Evolutionary conservation across 2,797 vertebrate genomes (phyloP).

Genomic region (Pelochelys cantorii): DNA sequence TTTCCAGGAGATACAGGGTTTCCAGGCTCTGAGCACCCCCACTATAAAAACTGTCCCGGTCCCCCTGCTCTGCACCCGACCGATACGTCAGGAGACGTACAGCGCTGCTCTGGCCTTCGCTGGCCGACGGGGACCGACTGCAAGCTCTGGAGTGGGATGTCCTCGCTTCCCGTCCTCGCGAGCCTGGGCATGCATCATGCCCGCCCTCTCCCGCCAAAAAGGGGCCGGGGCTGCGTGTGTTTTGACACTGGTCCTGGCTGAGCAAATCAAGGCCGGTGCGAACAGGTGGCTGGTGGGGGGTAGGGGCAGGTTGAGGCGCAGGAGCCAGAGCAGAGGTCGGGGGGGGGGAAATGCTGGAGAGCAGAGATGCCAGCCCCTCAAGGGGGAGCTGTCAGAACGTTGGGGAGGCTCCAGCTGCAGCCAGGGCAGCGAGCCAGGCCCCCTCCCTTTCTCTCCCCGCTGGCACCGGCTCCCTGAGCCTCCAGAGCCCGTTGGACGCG

Average conservation of each 20-base stretch:
- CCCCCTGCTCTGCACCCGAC: not conserved
- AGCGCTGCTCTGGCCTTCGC: fast-evolving
- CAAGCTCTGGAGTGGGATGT: not conserved
- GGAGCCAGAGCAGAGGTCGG: not conserved
- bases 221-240: fast-evolving
- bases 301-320: not conserved
- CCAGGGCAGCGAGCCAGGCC: not conserved
- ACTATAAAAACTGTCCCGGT: too few species aligned
- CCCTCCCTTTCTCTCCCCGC: slow-evolving; percentile 40
- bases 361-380: not conserved
- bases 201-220: not conserved
- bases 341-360: not conserved
- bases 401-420: not conserved
- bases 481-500: not conserved
- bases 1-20: too few species aligned
- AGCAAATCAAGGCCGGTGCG: not conserved
- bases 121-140: fast-evolving
- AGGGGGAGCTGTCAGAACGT: not conserved
- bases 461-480: slow-evolving; percentile 31
- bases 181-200: not conserved
- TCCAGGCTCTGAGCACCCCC: too few species aligned
- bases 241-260: not conserved
- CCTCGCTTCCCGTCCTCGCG: fast-evolving
- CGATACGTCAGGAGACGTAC: not conserved
- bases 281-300: not conserved